A percentile compares a stretch with the other conserved stretches of the same genome.
Evolutionary conservation across 2,113 vertebrate genomes (phyloP).

Genomic region (Anhinga anhinga): DNA sequence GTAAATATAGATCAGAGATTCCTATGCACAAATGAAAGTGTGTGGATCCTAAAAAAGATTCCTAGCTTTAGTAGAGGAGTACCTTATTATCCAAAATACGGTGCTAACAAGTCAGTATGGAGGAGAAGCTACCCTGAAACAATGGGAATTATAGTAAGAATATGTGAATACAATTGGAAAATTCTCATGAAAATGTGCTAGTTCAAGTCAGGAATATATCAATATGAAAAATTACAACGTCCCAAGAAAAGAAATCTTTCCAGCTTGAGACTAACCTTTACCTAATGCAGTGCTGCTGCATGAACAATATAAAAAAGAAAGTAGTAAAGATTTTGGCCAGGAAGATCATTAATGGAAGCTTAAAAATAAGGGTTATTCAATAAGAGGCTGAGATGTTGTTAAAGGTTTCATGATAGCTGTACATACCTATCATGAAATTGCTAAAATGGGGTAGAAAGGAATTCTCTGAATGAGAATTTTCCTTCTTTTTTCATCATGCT

Average conservation of each 20-base stretch:
- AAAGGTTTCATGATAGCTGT: not conserved
- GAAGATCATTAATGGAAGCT: not conserved
- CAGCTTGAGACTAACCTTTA: not conserved
- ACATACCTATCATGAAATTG: not conserved
- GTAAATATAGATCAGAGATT: constrained; percentile 66
- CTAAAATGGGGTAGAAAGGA: not conserved
- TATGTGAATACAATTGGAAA: not conserved
- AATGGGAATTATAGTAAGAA: not conserved
- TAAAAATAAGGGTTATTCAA: not conserved
- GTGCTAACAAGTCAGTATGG: not conserved
- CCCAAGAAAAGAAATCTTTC: not conserved
- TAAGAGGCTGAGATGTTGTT: not conserved
- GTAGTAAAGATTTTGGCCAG: not conserved
- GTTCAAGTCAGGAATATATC: not conserved
- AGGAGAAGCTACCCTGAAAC: not conserved
- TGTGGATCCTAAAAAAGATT: constrained; percentile 13
- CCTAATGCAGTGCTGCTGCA: not conserved
- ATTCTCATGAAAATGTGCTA: not conserved
- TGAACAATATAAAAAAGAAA: not conserved
- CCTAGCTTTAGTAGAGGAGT: not conserved
- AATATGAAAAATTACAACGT: not conserved
- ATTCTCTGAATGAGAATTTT: not conserved
- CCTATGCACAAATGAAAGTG: constrained; percentile 10
- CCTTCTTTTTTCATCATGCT: not conserved
- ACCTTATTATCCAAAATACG: not conserved